Evolutionary conservation across 2,113 vertebrate genomes (phyloP).

Genomic region (Callospermophilus lateralis): DNA sequence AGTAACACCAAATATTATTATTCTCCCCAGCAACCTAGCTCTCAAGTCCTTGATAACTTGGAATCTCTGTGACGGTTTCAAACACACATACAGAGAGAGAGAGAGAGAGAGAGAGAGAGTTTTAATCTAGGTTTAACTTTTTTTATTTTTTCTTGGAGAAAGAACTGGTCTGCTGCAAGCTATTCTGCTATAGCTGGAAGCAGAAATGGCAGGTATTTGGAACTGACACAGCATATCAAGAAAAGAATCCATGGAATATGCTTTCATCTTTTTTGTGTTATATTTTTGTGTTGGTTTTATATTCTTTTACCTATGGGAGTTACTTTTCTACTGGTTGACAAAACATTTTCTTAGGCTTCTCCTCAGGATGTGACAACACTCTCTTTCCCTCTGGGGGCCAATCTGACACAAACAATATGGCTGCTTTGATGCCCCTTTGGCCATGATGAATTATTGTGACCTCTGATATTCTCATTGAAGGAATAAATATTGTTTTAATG

Average conservation of each 20-base stretch:
- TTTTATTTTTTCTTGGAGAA: background rate
- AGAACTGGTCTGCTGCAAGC: background rate
- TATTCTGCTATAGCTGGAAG: background rate
- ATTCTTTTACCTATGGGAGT: background rate
- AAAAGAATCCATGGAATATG: background rate
- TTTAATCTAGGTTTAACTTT: background rate
- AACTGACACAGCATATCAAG: background rate
- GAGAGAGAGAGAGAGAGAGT: background rate
- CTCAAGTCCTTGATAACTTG: background rate
- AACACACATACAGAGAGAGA: background rate
- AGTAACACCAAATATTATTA: too few species aligned
- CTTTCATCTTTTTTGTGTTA: background rate
- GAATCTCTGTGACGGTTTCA: background rate
- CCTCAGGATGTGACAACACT: background rate
- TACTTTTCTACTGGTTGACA: background rate
- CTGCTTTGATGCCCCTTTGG: background rate
- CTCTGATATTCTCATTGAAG: conserved; percentile 3
- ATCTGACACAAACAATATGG: background rate
- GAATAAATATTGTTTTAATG: background rate
- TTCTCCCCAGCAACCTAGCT: background rate
- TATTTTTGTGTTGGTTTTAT: background rate
- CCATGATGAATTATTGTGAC: background rate
- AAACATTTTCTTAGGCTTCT: background rate
- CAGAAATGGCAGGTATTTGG: background rate
- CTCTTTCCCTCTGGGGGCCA: background rate